These are phyloP conservation scores for Drosophila jambulina DNA, from an alignment of 1,140 invertebrate species.

Conservation along the genomic window DNA sequence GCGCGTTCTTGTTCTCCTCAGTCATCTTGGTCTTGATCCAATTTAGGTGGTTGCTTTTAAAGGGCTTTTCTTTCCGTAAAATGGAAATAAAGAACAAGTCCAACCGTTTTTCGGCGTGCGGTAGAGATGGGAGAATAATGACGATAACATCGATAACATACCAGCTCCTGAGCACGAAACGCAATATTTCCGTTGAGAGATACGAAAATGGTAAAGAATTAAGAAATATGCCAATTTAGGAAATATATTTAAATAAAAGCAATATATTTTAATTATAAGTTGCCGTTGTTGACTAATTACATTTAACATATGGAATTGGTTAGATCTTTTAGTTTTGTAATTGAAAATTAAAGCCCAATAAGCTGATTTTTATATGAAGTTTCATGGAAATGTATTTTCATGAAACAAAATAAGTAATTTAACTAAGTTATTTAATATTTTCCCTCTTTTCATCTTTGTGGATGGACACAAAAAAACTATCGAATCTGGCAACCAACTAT, in stretches of 20 bases:
- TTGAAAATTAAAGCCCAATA: no score
- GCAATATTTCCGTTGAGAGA: neutral
- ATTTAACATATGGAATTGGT: neutral
- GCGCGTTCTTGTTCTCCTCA: constrained; percentile 56
- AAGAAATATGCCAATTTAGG: neutral
- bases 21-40: constrained; percentile 42
- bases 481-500: neutral
- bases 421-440: neutral
- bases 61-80: constrained; percentile 22
- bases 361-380: no score
- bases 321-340: neutral
- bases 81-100: constrained; percentile 29
- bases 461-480: neutral
- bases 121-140: neutral
- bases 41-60: neutral
- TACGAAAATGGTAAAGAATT: neutral
- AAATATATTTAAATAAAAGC: neutral
- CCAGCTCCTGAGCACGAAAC: neutral
- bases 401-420: no score
- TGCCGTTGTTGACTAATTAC: neutral
- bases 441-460: neutral
- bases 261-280: neutral
- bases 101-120: constrained; percentile 37
- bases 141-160: constrained; percentile 8
- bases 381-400: no score